Percentiles rank a stretch among this genome's conserved stretches.
phyloP scores from a whole-genome alignment of 2,113 vertebrate genomes.

The Ahaetulla prasina region DNA sequence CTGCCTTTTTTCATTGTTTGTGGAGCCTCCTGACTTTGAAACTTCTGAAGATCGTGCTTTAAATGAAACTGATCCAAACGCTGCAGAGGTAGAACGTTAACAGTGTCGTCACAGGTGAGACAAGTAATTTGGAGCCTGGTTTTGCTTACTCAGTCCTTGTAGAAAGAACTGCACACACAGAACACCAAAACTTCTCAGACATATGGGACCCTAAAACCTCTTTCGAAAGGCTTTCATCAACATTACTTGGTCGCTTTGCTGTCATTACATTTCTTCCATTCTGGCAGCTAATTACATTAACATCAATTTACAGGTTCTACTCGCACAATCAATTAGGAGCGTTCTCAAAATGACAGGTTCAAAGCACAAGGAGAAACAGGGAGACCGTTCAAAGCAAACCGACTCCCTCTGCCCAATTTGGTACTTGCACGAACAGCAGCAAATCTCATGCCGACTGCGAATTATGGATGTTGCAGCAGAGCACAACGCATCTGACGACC shows the following conservation, averaged over 20 bases:
- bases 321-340: not conserved
- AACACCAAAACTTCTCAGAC: not conserved
- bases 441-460: not conserved
- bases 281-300: not conserved
- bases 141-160: slow-evolving; percentile 17
- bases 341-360: not conserved
- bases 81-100: slow-evolving; percentile 28
- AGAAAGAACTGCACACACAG: not conserved
- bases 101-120: slow-evolving; percentile 24
- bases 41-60: slow-evolving; percentile 47
- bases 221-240: slow-evolving; percentile 24
- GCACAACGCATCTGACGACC: not conserved
- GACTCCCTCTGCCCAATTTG: not conserved
- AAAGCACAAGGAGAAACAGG: not conserved
- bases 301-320: not conserved
- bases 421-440: not conserved
- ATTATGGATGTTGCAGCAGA: not conserved
- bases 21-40: slow-evolving; percentile 37
- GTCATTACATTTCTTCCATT: not conserved
- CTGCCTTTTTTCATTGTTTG: slow-evolving; percentile 46
- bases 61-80: slow-evolving; percentile 45
- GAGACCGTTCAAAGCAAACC: not conserved
- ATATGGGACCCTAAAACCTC: slow-evolving; percentile 3
- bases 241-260: slow-evolving; percentile 13
- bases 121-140: slow-evolving; percentile 16